Evolutionary conservation across 2,113 vertebrate genomes (phyloP), one percentile per base, ranked within the genome.

Genomic region (Otolemur garnettii): DNA sequence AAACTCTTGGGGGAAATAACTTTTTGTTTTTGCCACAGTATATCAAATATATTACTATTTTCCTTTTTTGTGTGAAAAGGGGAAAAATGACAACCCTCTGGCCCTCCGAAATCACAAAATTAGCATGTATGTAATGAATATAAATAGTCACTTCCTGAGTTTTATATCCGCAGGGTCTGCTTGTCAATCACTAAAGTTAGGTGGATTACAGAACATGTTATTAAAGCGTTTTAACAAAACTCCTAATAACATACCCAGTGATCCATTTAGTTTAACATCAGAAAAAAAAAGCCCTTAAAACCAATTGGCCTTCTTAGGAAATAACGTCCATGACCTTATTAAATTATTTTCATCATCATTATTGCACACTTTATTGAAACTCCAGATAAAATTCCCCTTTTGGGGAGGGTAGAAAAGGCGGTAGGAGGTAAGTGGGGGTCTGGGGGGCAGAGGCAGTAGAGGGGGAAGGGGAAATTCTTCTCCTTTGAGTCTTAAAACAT

Each of bases 11-110:
- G 89, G 95, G 91, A 91, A 97, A 87, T 96, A 66, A 84, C 77
- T 95, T 98, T 97, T 97, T 95, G 96, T 96, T 95, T 96, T 68
- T 96, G 95, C 97, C 98, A 94, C 87, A 87, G 96, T 90, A 85
- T 96, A 98, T 96, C 97, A 90, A 93, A 97, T 84, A 50, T 89
- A 87, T 96, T 97, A 95, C 95, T 98, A 55, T 97, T 87, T 91
- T 96, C 94, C 95, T 60, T 96, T 93, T 80, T 55, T 83, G 74
- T 97, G 94, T 92, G 53, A 94, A 96, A 55, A 30, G 71, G n/a
- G 12, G 35, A 81, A 93, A 95, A 88, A 96, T 68, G 96, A 95
- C 94, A 93, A 74, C 95, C 97, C 98, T 94, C 24, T 71, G 64
- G 78, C 80, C 87, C 22, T 92, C 24, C 7, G 87, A 87, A 95